Base-by-base conservation (phyloP, 2,113 vertebrate genomes). In the Ceyx cyanopectus region DNA sequence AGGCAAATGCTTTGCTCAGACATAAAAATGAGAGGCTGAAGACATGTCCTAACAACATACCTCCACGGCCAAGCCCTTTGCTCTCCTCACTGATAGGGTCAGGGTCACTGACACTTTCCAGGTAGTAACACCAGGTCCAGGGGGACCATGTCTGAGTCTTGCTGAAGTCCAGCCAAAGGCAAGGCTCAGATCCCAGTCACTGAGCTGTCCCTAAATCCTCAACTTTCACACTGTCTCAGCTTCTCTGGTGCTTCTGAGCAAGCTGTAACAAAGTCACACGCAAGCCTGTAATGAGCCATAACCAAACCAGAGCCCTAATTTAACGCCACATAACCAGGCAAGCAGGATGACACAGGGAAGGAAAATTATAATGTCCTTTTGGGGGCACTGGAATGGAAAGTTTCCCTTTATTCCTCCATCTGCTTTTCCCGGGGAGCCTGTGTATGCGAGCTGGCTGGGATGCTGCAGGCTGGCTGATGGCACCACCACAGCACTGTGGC, bases 271-370 rank as follows among this genome's bases (percentile, higher is more conserved):
- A 87, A 81, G 81, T 30, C 82, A 92, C 26, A 60, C 0, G 0
- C 68, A 61, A 80, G n/a, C 60, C 72, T 66, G 80, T 90, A 94
- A 95, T 67, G 81, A 87, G 87, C 89, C 12, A 0, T 82, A 85
- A 73, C 92, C 1, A 4, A 95, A 91, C 65, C 82, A 70, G 69
- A 95, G 92, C 74, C 51, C 89, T 81, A 93, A 94, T 96, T 96
- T 93, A 84, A 94, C 32, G 84, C 94, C 87, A 91, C 75, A 93
- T 92, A 94, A 91, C 86, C 70, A 81, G 81, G 94, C 84, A 93
- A 89, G 87, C 78, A 79, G 40, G 62, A 93, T 76, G 45, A 88
- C 67, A 90, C 54, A 83, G 87, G 48, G 80, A 88, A 90, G 61
- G 62, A 85, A 94, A 91, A 88, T 82, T 53, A 74, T 34, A 79